These are phyloP conservation scores for Echinops telfairi DNA, from an alignment of 2,113 vertebrate genomes.

Conservation along the genomic window DNA sequence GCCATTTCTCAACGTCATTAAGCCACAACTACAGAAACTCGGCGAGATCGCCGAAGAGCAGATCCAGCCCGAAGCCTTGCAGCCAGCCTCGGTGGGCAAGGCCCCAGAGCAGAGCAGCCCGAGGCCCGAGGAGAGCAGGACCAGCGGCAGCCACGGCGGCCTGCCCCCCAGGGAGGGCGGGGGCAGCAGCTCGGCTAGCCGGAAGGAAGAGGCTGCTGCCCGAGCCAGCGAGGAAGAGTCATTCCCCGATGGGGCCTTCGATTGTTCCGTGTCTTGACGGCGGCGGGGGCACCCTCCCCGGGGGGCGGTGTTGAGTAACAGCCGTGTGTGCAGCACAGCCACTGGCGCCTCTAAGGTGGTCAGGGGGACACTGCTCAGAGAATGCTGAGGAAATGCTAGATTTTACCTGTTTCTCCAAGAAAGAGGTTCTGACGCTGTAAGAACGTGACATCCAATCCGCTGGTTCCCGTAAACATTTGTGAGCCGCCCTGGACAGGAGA, in stretches of 20 bases:
- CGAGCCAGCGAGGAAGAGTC: constrained; percentile 88
- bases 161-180: constrained; percentile 88
- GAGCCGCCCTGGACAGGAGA: too few relatives aligned
- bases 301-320: constrained; percentile 61
- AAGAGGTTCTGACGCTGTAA: constrained; percentile 61
- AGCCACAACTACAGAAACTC: constrained; percentile 95
- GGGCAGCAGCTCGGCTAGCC: constrained; percentile 63
- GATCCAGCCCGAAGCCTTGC: constrained; percentile 93
- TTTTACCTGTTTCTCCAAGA: too few relatives aligned
- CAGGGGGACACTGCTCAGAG: constrained; percentile 57
- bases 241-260: constrained; percentile 93
- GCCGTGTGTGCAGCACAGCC: constrained; percentile 61
- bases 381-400: constrained; percentile 62
- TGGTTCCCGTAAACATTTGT: constrained; percentile 14
- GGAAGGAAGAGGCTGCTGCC: constrained; percentile 88
- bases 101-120: constrained; percentile 86
- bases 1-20: constrained; percentile 96
- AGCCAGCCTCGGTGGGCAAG: constrained; percentile 90
- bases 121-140: constrained; percentile 91
- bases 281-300: background rate
- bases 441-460: constrained; percentile 69
- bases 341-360: background rate
- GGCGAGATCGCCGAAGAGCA: constrained; percentile 91
- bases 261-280: constrained; percentile 94
- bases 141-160: constrained; percentile 84